phyloP scores from a whole-genome alignment of 2,113 vertebrate species.

The Amazona vittata region DNA sequence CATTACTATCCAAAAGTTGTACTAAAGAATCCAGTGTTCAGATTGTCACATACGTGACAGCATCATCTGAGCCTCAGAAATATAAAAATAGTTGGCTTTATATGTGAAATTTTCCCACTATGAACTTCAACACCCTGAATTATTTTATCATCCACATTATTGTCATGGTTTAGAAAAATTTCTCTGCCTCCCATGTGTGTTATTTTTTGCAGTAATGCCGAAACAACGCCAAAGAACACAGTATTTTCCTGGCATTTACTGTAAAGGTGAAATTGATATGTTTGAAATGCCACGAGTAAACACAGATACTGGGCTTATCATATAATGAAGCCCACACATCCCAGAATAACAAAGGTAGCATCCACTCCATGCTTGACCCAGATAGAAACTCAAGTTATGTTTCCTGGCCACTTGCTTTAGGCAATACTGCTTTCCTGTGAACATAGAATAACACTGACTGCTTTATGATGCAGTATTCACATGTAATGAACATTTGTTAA shows the following conservation, averaged over 20 bases:
- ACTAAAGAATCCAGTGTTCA: neutral
- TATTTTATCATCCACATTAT: neutral
- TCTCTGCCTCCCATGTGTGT: neutral
- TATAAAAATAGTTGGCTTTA: neutral
- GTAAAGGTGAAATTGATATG: neutral
- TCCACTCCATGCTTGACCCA: neutral
- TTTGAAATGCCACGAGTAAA: neutral
- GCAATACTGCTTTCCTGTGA: neutral
- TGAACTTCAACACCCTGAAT: neutral
- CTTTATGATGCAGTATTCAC: neutral
- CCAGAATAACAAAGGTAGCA: neutral
- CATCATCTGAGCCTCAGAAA: neutral
- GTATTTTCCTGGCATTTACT: neutral
- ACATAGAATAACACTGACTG: neutral
- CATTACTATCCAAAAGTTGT: neutral
- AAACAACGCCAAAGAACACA: neutral
- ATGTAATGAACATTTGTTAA: constrained; percentile 8
- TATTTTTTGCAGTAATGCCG: neutral
- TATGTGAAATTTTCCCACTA: neutral
- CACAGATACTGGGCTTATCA: neutral
- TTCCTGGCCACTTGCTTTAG: neutral
- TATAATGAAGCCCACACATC: accelerated
- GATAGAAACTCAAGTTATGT: neutral
- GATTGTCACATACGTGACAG: neutral
- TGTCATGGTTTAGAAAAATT: neutral